phyloP scores from a whole-genome alignment of 2,113 vertebrate species.

The Myiozetetes cayanensis region DNA sequence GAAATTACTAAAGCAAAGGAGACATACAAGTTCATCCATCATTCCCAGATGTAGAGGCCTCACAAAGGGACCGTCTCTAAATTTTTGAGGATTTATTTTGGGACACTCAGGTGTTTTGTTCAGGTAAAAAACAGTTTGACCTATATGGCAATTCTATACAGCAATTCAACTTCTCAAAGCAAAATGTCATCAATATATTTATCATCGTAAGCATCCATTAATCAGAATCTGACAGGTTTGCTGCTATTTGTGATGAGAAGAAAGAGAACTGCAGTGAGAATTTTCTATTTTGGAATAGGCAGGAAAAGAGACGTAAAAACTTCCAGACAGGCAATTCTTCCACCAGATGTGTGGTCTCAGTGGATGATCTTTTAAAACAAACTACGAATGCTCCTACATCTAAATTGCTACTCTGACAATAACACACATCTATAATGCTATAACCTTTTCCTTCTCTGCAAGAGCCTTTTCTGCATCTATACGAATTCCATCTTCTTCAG shows the following conservation, averaged over 20 bases:
- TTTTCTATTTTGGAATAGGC: background rate
- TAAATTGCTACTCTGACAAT: background rate
- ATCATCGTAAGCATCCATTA: background rate
- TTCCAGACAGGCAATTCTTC: background rate
- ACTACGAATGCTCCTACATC: background rate
- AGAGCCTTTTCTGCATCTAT: conserved; percentile 82
- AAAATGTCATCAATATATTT: background rate
- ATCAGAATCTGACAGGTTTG: background rate
- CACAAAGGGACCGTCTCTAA: background rate
- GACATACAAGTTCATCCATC: background rate
- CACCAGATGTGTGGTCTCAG: background rate
- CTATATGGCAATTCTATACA: background rate
- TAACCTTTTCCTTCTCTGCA: conserved; percentile 90
- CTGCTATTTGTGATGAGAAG: background rate
- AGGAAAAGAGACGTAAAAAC: background rate
- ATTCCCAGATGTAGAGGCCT: background rate
- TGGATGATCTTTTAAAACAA: background rate
- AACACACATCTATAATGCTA: background rate
- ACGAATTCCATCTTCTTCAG: conserved; percentile 81
- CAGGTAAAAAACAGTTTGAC: background rate
- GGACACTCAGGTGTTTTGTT: background rate
- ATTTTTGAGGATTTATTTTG: background rate
- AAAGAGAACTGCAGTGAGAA: background rate
- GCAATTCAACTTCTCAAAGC: background rate
- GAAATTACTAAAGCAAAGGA: background rate